Percentiles rank a stretch among this genome's conserved stretches.
These are phyloP conservation scores for Bombus balteatus DNA, from an alignment of 1,140 invertebrate genomes.

Conservation along the genomic window DNA sequence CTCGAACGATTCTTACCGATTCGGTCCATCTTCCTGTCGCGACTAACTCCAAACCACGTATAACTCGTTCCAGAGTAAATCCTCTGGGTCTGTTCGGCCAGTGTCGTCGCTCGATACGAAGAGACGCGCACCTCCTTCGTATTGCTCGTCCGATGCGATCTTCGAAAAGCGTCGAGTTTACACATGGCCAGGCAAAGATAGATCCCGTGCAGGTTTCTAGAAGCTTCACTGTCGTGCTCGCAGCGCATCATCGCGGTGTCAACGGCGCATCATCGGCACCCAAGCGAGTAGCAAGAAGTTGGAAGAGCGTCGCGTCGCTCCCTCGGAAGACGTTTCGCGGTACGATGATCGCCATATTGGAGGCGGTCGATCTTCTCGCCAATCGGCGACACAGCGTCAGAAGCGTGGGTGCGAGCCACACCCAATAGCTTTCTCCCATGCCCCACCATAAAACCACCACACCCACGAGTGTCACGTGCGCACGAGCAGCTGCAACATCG, in stretches of 20 bases:
- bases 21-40: too few species aligned
- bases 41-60: too few species aligned
- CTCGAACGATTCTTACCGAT: too few species aligned
- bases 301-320: neutral
- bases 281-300: neutral
- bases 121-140: too few species aligned
- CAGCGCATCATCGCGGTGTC: slow-evolving; percentile 38
- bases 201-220: slow-evolving; percentile 3
- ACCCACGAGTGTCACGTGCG: slow-evolving; percentile 75
- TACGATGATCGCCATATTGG: slow-evolving; percentile 77
- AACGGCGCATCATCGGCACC: slow-evolving; percentile 27
- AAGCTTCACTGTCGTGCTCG: slow-evolving; percentile 26
- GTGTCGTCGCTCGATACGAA: too few species aligned
- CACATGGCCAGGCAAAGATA: neutral
- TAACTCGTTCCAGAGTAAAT: too few species aligned
- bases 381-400: slow-evolving; percentile 67
- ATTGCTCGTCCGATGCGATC: too few species aligned
- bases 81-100: too few species aligned
- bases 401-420: slow-evolving; percentile 74
- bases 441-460: slow-evolving; percentile 59
- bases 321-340: neutral
- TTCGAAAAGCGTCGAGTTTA: neutral
- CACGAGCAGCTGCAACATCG: slow-evolving; percentile 69
- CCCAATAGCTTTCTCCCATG: slow-evolving; percentile 67
- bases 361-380: slow-evolving; percentile 74